Evolutionary conservation across 1,140 invertebrate genomes (phyloP).

Genomic region (Cydia fagiglandana): DNA sequence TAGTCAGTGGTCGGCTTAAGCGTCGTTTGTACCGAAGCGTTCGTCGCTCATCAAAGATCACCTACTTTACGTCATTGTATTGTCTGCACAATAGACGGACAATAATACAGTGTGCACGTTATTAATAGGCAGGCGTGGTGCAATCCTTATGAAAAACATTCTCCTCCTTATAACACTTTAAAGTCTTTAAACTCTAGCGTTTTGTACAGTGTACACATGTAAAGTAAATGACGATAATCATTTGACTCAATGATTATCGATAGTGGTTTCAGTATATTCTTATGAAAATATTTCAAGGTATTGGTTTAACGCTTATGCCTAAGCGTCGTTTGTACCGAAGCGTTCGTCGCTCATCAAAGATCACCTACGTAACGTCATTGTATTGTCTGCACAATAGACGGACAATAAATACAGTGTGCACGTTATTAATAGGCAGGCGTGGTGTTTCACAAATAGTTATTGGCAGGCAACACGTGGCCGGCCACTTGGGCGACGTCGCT

Average conservation of each 20-base stretch:
- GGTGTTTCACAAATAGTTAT: conserved; percentile 32
- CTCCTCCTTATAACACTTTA: no score
- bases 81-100: conserved; percentile 24
- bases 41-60: background rate
- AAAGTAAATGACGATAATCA: no score
- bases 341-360: background rate
- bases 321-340: background rate
- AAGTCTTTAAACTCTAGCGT: no score
- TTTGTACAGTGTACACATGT: no score
- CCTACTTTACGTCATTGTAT: background rate
- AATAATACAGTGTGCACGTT: conserved; percentile 18
- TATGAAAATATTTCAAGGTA: no score
- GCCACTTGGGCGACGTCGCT: conserved; percentile 19
- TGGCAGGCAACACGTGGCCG: conserved; percentile 24
- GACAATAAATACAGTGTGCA: conserved; percentile 20
- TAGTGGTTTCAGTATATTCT: no score
- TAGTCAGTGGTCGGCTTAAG: no score
- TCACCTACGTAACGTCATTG: background rate
- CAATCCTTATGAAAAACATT: no score
- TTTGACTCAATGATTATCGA: no score
- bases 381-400: conserved; percentile 21
- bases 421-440: conserved; percentile 30
- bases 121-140: conserved; percentile 31
- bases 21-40: background rate
- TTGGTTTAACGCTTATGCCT: background rate